Conservation (phyloP, 2,888 invertebrate species). For the Zaprionus obscuricornis region DNA sequence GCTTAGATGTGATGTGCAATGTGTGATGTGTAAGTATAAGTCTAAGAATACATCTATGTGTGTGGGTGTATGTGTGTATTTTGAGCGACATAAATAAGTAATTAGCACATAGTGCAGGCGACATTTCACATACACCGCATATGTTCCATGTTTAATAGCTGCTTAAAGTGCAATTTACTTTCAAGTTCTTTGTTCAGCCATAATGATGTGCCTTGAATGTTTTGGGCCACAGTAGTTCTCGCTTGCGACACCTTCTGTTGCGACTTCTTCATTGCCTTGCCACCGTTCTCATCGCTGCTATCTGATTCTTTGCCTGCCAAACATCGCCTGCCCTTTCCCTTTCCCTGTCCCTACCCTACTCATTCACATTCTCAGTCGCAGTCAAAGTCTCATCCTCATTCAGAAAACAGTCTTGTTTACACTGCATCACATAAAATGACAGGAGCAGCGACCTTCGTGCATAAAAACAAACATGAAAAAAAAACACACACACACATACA, state of each 20-base stretch:
- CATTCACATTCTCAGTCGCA: too few relatives aligned
- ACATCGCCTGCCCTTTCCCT: not conserved
- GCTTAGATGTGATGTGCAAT: too few relatives aligned
- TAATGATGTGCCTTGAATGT: conserved; percentile 55
- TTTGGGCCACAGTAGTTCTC: conserved; percentile 19
- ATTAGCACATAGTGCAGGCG: conserved; percentile 67
- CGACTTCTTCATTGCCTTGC: too few relatives aligned
- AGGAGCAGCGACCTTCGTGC: conserved; percentile 62
- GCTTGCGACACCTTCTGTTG: not conserved
- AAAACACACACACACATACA: not conserved
- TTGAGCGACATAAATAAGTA: conserved; percentile 67
- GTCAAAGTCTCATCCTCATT: conserved; percentile 21
- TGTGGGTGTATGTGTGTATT: conserved; percentile 14
- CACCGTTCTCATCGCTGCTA: too few relatives aligned
- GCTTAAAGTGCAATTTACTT: conserved; percentile 70
- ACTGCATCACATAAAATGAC: conserved; percentile 54
- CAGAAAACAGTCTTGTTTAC: conserved; percentile 49
- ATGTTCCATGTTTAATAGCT: conserved; percentile 59
- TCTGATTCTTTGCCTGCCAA: not conserved
- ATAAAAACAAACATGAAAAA: not conserved
- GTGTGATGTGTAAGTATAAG: too few relatives aligned
- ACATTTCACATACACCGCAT: conserved; percentile 38
- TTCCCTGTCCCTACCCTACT: not conserved
- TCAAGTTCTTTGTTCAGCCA: conserved; percentile 59
- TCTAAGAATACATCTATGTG: not conserved